A percentile compares a stretch with the other conserved stretches of the same genome.
Evolutionary conservation across 2,888 invertebrate genomes (phyloP).

Genomic region (Priocnemis perturbator): DNA sequence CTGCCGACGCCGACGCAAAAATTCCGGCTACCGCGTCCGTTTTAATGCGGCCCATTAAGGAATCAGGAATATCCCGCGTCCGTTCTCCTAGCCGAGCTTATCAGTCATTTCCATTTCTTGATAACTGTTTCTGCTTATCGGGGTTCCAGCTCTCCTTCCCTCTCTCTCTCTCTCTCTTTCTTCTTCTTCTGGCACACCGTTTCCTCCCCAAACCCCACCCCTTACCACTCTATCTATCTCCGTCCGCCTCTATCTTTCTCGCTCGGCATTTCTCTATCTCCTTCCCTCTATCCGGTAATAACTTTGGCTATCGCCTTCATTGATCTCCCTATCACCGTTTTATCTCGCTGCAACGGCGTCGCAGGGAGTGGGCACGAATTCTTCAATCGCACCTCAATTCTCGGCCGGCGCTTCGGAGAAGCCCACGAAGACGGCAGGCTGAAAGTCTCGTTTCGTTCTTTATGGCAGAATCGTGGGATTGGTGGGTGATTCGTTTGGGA

Average conservation of each 20-base stretch:
- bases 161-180: constrained; percentile 74
- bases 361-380: constrained; percentile 60
- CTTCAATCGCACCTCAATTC: no score
- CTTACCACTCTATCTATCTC: constrained; percentile 35
- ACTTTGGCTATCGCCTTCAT: constrained; percentile 74
- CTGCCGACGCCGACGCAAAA: not conserved
- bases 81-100: constrained; percentile 60
- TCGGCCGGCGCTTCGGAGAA: no score
- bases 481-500: no score
- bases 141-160: constrained; percentile 67
- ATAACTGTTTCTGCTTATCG: constrained; percentile 75
- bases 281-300: constrained; percentile 75
- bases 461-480: no score
- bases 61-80: no score
- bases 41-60: no score
- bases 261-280: constrained; percentile 66
- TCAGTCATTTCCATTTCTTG: constrained; percentile 78
- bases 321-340: constrained; percentile 75
- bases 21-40: not conserved
- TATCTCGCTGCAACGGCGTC: constrained; percentile 74
- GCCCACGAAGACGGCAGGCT: no score
- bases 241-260: constrained; percentile 40
- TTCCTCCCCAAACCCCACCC: constrained; percentile 1
- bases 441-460: no score
- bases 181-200: no score